Conservation (phyloP, 2,888 invertebrate genomes). For the Anticlea derivata region DNA sequence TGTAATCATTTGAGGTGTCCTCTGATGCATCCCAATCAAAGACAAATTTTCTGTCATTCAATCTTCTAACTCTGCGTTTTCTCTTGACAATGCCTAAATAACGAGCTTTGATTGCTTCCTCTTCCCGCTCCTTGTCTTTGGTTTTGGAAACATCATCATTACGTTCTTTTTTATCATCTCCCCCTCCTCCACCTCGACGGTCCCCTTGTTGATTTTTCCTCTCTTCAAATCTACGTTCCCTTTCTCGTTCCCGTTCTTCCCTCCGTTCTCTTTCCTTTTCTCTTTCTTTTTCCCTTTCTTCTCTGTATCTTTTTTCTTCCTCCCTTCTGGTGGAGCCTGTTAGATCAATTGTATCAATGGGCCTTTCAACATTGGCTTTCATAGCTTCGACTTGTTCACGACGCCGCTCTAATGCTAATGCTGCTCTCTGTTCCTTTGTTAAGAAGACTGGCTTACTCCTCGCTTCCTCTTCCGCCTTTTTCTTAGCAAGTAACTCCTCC, state of each 20-base stretch:
- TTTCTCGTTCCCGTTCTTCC: conserved; percentile 84
- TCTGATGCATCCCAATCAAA: conserved; percentile 99
- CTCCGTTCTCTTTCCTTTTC: conserved; percentile 81
- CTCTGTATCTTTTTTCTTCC: conserved; percentile 67
- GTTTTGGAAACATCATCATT: conserved; percentile 81
- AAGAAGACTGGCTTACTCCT: conserved; percentile 98
- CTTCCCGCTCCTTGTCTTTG: conserved; percentile 96
- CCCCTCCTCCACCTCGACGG: conserved; percentile 70
- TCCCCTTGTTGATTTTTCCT: conserved; percentile 73
- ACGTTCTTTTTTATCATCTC: conserved; percentile 73
- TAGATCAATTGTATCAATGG: conserved; percentile 73
- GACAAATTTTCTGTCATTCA: conserved; percentile 99
- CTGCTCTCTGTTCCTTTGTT: conserved; percentile 97
- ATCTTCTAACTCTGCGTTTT: conserved; percentile 94
- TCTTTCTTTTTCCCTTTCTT: conserved; percentile 73
- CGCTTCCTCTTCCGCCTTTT: conserved; percentile 97
- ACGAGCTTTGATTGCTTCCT: conserved; percentile 97
- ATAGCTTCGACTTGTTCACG: conserved; percentile 95
- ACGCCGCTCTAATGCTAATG: conserved; percentile 93
- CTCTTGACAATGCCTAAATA: conserved; percentile 97
- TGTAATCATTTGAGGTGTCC: conserved; percentile 99
- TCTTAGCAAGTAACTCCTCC: conserved; percentile 97
- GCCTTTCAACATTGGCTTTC: conserved; percentile 85
- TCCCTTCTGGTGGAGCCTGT: conserved; percentile 79
- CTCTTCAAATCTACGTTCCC: conserved; percentile 78